These are phyloP conservation scores for Rallus limicola DNA, from an alignment of 2,113 vertebrate genomes.

Conservation along the genomic window DNA sequence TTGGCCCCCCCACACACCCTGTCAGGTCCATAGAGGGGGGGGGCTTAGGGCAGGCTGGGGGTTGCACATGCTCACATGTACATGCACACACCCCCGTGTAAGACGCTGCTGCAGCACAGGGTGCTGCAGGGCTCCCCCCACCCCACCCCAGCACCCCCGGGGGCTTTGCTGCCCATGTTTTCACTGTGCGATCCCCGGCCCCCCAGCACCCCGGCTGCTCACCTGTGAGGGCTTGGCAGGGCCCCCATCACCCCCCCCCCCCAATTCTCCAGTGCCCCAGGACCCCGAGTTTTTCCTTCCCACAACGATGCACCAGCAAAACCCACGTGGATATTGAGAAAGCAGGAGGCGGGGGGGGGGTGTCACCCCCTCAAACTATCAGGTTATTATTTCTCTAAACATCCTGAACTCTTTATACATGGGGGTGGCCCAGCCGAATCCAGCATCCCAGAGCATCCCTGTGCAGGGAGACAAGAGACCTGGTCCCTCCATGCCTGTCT, in stretches of 20 bases:
- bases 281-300: background rate
- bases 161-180: background rate
- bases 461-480: accelerated
- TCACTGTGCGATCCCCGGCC: background rate
- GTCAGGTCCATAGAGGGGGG: background rate
- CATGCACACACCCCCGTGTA: too few relatives aligned
- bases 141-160: background rate
- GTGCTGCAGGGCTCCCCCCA: background rate
- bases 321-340: background rate
- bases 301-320: too few relatives aligned
- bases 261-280: background rate
- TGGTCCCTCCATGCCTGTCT: background rate
- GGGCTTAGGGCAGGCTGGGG: background rate
- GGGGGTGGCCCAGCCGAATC: accelerated
- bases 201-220: background rate
- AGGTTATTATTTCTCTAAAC: background rate
- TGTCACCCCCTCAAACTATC: background rate
- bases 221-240: background rate
- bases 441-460: accelerated
- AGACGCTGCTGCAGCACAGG: background rate
- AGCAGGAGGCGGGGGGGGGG: background rate
- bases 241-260: background rate
- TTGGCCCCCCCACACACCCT: background rate
- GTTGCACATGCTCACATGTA: too few relatives aligned
- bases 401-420: background rate